A percentile compares a stretch with the other conserved stretches of the same genome.
Conservation (phyloP, 2,113 vertebrate species). For the Artemisiospiza belli region DNA sequence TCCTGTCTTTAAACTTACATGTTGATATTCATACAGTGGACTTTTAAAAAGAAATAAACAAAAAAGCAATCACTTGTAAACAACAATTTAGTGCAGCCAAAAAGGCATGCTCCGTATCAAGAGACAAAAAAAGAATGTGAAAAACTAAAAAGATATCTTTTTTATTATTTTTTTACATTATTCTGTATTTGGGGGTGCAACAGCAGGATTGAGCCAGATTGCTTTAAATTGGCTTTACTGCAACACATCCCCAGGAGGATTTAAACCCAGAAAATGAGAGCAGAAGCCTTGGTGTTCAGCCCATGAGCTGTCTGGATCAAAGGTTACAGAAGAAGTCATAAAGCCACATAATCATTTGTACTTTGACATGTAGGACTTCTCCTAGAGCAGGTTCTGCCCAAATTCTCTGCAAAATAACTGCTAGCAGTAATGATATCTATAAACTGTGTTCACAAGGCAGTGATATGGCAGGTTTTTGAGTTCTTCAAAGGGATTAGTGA, state of each 20-base stretch:
- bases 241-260: not conserved
- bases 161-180: not conserved
- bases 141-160: not conserved
- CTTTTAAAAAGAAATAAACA: not conserved
- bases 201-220: not conserved
- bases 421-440: not conserved
- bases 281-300: not conserved
- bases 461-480: not conserved
- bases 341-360: not conserved
- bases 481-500: constrained; percentile 8
- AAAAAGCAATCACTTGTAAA: not conserved
- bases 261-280: not conserved
- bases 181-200: not conserved
- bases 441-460: not conserved
- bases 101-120: not conserved
- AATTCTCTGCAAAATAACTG: not conserved
- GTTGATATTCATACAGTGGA: not conserved
- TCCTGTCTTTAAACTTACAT: not conserved
- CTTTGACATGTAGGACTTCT: not conserved
- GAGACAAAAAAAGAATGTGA: not conserved
- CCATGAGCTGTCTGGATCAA: not conserved
- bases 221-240: not conserved
- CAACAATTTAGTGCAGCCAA: not conserved
- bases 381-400: not conserved
- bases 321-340: not conserved